Percentiles rank a stretch among this genome's conserved stretches.
Conservation (phyloP, 2,888 invertebrate genomes). For the Microdon myrmicae region DNA sequence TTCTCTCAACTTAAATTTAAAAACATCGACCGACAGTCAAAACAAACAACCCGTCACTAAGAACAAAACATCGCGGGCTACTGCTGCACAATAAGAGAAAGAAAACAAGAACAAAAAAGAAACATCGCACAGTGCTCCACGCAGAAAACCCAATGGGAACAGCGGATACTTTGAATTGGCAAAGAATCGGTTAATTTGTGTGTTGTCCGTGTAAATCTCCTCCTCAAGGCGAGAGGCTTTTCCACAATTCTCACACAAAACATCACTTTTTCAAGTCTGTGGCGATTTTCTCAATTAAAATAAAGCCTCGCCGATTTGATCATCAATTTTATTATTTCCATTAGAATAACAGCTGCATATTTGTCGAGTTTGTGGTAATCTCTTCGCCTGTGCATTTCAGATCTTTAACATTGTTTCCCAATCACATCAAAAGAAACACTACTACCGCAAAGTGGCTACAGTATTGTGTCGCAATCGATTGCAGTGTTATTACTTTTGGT, state of each 20-base stretch:
- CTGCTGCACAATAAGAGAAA: too few relatives aligned
- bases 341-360: slow-evolving; percentile 17
- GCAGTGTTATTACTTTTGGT: slow-evolving; percentile 39
- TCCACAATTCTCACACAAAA: slow-evolving; percentile 28
- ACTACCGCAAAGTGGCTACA: slow-evolving; percentile 22
- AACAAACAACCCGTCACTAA: neutral
- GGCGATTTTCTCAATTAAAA: too few relatives aligned
- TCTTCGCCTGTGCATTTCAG: slow-evolving; percentile 14
- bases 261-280: too few relatives aligned
- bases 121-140: slow-evolving; percentile 37
- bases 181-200: slow-evolving; percentile 51
- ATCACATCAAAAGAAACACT: slow-evolving; percentile 28
- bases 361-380: slow-evolving; percentile 22
- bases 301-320: slow-evolving; percentile 7
- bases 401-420: slow-evolving; percentile 15
- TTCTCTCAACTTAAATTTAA: neutral
- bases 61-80: neutral
- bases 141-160: slow-evolving; percentile 41
- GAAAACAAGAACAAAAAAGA: too few relatives aligned
- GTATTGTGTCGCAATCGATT: slow-evolving; percentile 50
- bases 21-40: slow-evolving; percentile 9
- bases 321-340: slow-evolving; percentile 23
- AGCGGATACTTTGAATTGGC: slow-evolving; percentile 38
- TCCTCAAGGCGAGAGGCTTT: slow-evolving; percentile 26
- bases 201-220: slow-evolving; percentile 45